Evolutionary conservation across 1,140 invertebrate genomes (phyloP), one percentile per base, ranked within the genome.

Genomic region (Phymorhynchus buccinoides): DNA sequence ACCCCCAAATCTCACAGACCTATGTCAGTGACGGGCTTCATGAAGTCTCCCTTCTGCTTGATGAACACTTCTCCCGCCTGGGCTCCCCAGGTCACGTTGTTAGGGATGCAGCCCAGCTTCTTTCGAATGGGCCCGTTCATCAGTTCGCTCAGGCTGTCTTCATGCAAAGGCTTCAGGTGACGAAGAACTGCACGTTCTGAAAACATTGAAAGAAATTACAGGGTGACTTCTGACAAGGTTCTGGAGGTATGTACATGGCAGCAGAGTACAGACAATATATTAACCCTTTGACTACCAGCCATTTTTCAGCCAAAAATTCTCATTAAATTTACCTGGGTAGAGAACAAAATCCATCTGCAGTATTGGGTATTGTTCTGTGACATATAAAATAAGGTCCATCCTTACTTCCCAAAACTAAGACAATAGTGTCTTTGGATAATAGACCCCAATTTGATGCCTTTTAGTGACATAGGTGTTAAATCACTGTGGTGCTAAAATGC

Each of bases 11-110:
- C 18, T 12, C 9, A 83, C 90, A 95, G 95, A 93, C 97, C 97
- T 89, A 95, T 94, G 73, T 95, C 90, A 18, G 95, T 95, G 39
- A 96, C 96, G 22, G 96, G 96, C 90, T 96, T 97, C 97, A 98
- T 97, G 89, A 97, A 97, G 90, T 97, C 97, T 32, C 86, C 95
- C 30, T 83, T 86, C 41, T 97, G 94, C 22, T 90, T 92, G 52
- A 89, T 84, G 91, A 97, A 97, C 0, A 97, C 96, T 0, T 84
- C 39, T 6, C 87, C 86, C 7, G 95, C 94, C 89, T 96, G 95
- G 42, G 88, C 92, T 88, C 95, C 95, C 95, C 96, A 97, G 12
- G 88, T 92, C 0, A 96, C 95, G 73, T 95, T 93, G 0, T 93
- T 91, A n/a, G 96, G 95, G 78, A 96, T 94, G 62, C 92, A 92